Conservation (phyloP, 2,888 invertebrate species). For the Plagiodera versicolora region DNA sequence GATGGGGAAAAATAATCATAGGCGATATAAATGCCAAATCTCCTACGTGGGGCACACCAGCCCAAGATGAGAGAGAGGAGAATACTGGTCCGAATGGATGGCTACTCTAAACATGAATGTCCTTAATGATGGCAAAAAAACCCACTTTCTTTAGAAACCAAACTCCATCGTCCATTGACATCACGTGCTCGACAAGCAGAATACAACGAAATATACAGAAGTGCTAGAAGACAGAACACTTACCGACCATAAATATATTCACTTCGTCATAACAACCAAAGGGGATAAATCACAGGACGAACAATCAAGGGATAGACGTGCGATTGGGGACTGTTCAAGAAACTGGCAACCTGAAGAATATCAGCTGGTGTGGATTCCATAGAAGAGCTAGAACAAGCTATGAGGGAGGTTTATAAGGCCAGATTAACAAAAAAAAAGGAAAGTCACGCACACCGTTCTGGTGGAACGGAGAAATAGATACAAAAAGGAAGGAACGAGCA, state of each 20-base stretch:
- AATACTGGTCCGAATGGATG: conserved; percentile 6
- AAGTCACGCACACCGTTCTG: conserved; percentile 1
- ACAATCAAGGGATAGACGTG: not conserved
- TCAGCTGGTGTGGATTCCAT: not conserved
- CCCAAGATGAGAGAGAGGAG: not conserved
- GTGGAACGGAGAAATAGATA: not conserved
- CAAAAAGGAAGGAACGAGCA: not conserved
- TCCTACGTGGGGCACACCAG: conserved; percentile 1
- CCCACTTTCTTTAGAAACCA: conserved; percentile 1
- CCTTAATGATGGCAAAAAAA: not conserved
- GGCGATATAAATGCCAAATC: conserved; percentile 8
- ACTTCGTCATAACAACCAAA: not conserved
- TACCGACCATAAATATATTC: not conserved
- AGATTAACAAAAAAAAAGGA: not conserved
- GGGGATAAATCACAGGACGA: not conserved
- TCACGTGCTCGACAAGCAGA: not conserved
- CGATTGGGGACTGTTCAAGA: conserved; percentile 2
- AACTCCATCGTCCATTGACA: not conserved
- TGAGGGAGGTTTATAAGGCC: not conserved
- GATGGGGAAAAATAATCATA: not conserved
- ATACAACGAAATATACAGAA: not conserved
- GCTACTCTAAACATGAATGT: not conserved
- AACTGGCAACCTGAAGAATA: not conserved
- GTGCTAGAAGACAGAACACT: not conserved
- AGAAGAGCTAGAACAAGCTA: not conserved